Evolutionary conservation across 2,113 vertebrate species (phyloP), one percentile per base, ranked within the genome.

Genomic region (Periophthalmus modestus): DNA sequence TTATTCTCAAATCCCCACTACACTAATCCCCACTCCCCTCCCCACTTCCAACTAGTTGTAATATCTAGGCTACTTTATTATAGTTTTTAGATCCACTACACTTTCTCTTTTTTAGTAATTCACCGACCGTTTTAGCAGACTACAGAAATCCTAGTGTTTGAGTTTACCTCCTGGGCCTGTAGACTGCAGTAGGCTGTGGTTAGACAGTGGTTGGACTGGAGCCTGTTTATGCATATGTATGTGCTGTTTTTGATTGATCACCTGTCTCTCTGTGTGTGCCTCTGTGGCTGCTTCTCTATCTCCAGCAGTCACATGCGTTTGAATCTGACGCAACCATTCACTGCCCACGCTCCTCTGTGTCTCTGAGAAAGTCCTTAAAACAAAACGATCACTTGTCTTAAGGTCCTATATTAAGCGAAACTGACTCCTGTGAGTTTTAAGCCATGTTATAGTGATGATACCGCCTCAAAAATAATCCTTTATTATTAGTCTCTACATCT

Each of bases 191-290:
- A 21, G 52, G n/a, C 19, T 19, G 16, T 28, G 28, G 28, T 28
- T 19, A 52, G 50, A 52, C 50, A 0, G 50, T 5, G 11, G 7
- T 50, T 55, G 7, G 74, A 65, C 4, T 50, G 57, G 23, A 50
- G 71, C 71, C 33, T 74, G 65, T 39, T 23, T 34, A 78, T 78
- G 73, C 75, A 77, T 75, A 68, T 69, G 46, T 66, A 72, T 80
- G 69, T 28, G 48, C 70, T 69, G 54, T 67, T 5, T 71, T 69
- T 84, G 78, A 88, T 77, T 74, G 75, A 87, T 87, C 59, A 77
- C 81, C 81, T 82, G 65, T 65, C 77, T 59, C 28, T 24, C 69
- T 73, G 65, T 71, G n/a, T 73, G 65, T 61, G 61, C 50, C 69
- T 50, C 63, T 62, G 68, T 71, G 58, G 80, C 65, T 77, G 48